Conservation (phyloP, 2,888 invertebrate species). For the Adela reaumurella region DNA sequence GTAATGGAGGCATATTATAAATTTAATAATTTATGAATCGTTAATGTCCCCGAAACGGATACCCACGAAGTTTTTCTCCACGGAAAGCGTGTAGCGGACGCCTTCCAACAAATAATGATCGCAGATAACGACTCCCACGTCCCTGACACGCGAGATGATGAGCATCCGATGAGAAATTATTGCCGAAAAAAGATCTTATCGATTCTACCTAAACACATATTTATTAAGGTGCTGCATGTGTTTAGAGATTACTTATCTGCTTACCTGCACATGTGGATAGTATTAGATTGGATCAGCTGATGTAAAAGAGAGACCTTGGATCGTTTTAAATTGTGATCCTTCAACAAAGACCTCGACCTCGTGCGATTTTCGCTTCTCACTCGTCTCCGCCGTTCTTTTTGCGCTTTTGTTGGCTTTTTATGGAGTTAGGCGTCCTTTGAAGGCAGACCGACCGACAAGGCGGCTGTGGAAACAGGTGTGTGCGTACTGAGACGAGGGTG, state of each 20-base stretch:
- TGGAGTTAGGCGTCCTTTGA: background rate
- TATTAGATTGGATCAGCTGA: no score
- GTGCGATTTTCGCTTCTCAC: no score
- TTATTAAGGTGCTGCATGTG: background rate
- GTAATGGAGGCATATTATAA: no score
- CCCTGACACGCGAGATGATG: background rate
- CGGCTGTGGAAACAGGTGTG: no score
- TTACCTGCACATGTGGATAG: no score
- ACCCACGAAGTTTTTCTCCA: no score
- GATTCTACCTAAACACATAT: background rate
- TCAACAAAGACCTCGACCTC: no score
- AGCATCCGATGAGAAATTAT: background rate
- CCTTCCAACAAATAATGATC: background rate
- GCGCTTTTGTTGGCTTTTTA: background rate
- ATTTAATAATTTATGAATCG: background rate
- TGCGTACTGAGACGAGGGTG: no score
- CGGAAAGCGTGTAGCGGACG: background rate
- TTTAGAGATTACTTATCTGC: no score
- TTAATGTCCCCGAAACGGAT: background rate
- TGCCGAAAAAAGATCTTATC: background rate
- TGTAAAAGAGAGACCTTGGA: no score
- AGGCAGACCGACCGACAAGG: no score
- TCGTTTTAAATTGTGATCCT: no score
- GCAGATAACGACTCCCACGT: background rate
- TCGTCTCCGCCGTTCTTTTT: background rate